Base-by-base conservation (phyloP, 2,113 vertebrate genomes). In the Blennius ocellaris region DNA sequence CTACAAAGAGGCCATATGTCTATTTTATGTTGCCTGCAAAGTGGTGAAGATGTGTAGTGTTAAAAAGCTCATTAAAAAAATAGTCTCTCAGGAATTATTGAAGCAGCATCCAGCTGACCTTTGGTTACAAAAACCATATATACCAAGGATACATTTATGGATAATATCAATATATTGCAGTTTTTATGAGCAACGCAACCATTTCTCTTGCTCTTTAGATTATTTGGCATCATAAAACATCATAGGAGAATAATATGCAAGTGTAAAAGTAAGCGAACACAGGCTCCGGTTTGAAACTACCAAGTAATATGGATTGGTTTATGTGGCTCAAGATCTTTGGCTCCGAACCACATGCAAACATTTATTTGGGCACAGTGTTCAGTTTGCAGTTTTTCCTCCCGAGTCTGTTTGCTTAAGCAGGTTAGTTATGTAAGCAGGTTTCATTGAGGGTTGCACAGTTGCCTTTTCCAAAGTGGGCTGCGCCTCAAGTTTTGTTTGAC, bases 261-360 rank as follows among this genome's bases (percentile, higher is more conserved):
- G 69, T 63, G 71, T 69, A 10, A 76, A 77, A 50, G 16, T 21
- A 45, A 69, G 50, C 72, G 66, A 83, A 83, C 66, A 73, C 69
- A 69, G 73, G 16, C 59, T 78, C 80, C 86, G 65, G 78, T 5
- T 15, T 78, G 60, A 51, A 66, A 50, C 37, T 16, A 45, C 37
- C 21, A 45, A 78, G 66, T 52, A 8, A 70, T 59, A 70, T 56
- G 60, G 75, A 74, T 78, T 78, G 84, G 21, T 73, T 81, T 89
- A 66, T 87, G 84, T 79, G 75, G 84, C 73, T 87, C 58, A 49
- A 67, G 68, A 78, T 85, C 73, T 82, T 81, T 91, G 85, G 82
- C 89, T 85, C 68, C 67, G 74, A 79, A 87, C 82, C 90, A 76
- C 83, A 81, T 81, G 64, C 84, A 90, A 93, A 94, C 86, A 93